Base-by-base conservation (phyloP, 2,888 invertebrate species). In the Trisateles emortualis region DNA sequence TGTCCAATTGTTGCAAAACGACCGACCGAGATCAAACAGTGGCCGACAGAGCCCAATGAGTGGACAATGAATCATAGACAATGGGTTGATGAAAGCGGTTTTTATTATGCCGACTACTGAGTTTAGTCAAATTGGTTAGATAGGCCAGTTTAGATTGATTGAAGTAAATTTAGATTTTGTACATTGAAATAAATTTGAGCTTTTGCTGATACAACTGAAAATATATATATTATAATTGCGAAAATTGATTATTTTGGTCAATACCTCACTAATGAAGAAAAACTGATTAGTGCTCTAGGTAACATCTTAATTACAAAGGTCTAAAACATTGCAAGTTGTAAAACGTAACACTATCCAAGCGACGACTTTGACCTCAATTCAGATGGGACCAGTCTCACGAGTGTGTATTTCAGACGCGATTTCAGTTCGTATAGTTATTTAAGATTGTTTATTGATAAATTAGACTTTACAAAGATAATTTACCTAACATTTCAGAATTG, bases 301-400 rank as follows among this genome's bases (percentile, higher is more conserved):
- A 22, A 22, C 5, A 5, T 22, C 22, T 3, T 22, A 22, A 16
- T 16, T 42, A 22, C 32, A 41, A 38, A 68, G 52, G 50, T 58
- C 45, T 53, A 14, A 52, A 51, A n/a, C 33, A 49, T 30, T 44
- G 49, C 16, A 29, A 56, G 33, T 41, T 40, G 19, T 11, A 14
- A 44, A 39, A 24, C 52, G 70, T 72, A 72, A 76, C 59, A 62
- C 54, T 64, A 74, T 62, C 64, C 59, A 45, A 49, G 56, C 64
- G 67, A 75, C 72, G 84, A 79, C 86, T 84, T 86, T 88, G 87
- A 84, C 87, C 87, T 76, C 76, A 83, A 85, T 86, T 74, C 56
- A 38, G 44, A 44, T 22, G 42, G 35, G 44, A 53, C 49, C 33
- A 42, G 71, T 86, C 87, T 67, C 86, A 85, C 82, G 85, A 73